Conservation (phyloP, 2,113 vertebrate species). For the Dipodomys ordii region DNA sequence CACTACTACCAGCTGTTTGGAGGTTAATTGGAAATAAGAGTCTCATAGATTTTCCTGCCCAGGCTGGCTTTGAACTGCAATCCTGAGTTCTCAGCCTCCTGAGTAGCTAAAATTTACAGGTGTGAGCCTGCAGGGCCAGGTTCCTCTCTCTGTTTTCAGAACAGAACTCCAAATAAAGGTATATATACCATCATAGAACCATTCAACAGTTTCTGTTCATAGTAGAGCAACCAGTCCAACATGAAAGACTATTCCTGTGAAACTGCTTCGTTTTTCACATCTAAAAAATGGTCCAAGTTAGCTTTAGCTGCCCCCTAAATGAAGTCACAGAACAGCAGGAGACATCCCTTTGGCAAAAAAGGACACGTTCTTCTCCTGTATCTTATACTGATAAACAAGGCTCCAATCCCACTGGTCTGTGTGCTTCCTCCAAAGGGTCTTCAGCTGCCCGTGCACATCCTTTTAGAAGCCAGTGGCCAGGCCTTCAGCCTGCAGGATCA, state of each 20-base stretch:
- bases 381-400: constrained; percentile 94
- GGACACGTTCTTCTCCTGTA: constrained; percentile 93
- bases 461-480: constrained; percentile 95
- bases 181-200: background rate
- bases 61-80: no score
- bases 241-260: background rate
- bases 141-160: background rate
- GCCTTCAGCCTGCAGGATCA: constrained; percentile 92
- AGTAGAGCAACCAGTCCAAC: background rate
- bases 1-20: no score
- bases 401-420: constrained; percentile 62
- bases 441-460: constrained; percentile 96
- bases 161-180: background rate
- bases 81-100: no score
- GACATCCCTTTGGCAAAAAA: constrained; percentile 95
- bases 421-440: constrained; percentile 87
- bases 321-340: constrained; percentile 91
- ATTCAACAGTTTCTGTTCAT: fast-evolving
- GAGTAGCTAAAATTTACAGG: no score
- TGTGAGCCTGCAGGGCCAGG: no score
- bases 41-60: no score
- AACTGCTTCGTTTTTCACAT: background rate
- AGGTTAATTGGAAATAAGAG: no score
- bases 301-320: background rate
- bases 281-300: background rate